These are phyloP conservation scores for Fabriciana adippe DNA, from an alignment of 2,888 invertebrate genomes.

Conservation along the genomic window DNA sequence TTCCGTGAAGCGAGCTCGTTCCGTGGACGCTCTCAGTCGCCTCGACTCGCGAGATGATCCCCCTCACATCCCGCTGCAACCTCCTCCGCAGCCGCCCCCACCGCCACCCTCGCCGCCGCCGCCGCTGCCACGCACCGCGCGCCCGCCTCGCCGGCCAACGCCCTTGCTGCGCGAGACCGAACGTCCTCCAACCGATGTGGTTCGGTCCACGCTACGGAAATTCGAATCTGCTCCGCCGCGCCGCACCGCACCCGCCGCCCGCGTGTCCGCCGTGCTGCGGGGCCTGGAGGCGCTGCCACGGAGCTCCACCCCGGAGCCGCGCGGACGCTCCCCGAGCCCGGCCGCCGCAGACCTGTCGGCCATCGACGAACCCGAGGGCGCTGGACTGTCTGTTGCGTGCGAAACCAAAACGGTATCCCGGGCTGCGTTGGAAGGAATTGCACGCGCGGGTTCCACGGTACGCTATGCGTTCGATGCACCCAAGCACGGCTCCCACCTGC, in stretches of 20 bases:
- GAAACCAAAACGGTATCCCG: slow-evolving; percentile 76
- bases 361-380: slow-evolving; percentile 50
- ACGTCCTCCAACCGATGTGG: slow-evolving; percentile 94
- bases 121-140: slow-evolving; percentile 76
- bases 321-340: slow-evolving; percentile 50
- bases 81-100: slow-evolving; percentile 83
- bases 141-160: slow-evolving; percentile 75
- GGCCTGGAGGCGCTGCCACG: slow-evolving; percentile 61
- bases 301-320: slow-evolving; percentile 64
- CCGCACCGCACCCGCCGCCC: slow-evolving; percentile 75
- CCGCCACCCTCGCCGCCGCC: slow-evolving; percentile 53
- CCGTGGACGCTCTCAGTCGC: slow-evolving; percentile 91
- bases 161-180: slow-evolving; percentile 88
- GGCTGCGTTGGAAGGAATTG: slow-evolving; percentile 84
- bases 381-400: slow-evolving; percentile 47
- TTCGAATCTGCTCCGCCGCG: slow-evolving; percentile 88
- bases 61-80: slow-evolving; percentile 75
- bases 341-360: slow-evolving; percentile 50
- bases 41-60: slow-evolving; percentile 84
- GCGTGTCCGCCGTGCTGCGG: slow-evolving; percentile 70
- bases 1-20: slow-evolving; percentile 91
- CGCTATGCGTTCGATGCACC: slow-evolving; percentile 82
- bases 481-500: slow-evolving; percentile 60
- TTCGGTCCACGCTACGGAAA: slow-evolving; percentile 91
- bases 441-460: slow-evolving; percentile 85